These are phyloP conservation scores for Pangasius djambal DNA, from an alignment of 2,797 vertebrate genomes.

Conservation along the genomic window DNA sequence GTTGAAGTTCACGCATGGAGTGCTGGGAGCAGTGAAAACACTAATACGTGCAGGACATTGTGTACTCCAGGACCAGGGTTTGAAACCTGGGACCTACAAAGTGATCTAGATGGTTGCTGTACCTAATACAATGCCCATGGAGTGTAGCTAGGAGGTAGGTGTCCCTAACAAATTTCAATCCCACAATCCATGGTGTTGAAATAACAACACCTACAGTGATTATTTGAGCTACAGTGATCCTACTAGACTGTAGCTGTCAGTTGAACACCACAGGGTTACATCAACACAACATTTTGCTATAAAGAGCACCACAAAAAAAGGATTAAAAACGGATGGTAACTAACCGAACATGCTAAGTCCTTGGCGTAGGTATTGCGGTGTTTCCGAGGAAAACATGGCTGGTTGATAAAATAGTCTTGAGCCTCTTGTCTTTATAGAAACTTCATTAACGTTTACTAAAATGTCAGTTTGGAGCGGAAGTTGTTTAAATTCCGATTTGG, in stretches of 20 bases:
- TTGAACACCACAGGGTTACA: background rate
- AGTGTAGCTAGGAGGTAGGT: background rate
- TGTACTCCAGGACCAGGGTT: background rate
- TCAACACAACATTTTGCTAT: background rate
- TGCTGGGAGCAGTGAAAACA: background rate
- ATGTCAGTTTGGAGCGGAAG: constrained; percentile 49
- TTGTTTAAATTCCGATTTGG: constrained; percentile 55
- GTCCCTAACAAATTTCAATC: background rate
- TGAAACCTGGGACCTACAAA: constrained; percentile 1
- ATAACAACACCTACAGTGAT: background rate
- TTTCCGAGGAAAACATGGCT: constrained; percentile 83
- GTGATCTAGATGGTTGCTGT: background rate
- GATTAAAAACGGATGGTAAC: constrained; percentile 52
- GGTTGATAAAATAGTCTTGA: constrained; percentile 48
- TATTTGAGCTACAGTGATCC: background rate
- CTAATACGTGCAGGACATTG: background rate
- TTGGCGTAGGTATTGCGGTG: constrained; percentile 81
- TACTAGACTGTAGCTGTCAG: background rate
- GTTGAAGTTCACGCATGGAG: too few relatives aligned
- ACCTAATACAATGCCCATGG: background rate
- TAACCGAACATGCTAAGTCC: constrained; percentile 87
- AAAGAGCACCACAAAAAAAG: background rate
- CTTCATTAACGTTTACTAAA: constrained; percentile 54
- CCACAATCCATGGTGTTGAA: background rate
- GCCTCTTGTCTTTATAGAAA: constrained; percentile 56